phyloP scores from a whole-genome alignment of 2,797 vertebrate genomes.

The Pteronotus mesoamericanus region DNA sequence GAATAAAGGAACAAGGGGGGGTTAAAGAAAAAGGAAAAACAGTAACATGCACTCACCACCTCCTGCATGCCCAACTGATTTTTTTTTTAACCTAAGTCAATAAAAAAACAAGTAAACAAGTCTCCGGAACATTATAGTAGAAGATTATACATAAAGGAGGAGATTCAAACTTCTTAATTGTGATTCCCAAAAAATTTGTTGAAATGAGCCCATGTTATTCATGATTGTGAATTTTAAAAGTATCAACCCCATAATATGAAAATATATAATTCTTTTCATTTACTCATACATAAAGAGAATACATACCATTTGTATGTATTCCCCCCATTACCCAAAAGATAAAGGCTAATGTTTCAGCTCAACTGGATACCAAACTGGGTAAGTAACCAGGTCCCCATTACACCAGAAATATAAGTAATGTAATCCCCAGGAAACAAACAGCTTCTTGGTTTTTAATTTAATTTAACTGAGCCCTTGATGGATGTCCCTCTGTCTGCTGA shows the following conservation, averaged over 20 bases:
- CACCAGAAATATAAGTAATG: neutral
- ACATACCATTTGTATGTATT: neutral
- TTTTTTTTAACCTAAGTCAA: neutral
- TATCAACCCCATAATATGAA: neutral
- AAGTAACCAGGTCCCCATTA: neutral
- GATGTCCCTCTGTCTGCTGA: neutral
- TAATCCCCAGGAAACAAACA: neutral
- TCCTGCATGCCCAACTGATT: neutral
- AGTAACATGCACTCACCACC: neutral
- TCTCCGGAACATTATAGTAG: neutral
- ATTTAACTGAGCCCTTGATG: neutral
- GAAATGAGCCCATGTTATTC: neutral
- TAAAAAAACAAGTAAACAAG: neutral
- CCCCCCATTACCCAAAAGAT: neutral
- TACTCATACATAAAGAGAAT: neutral
- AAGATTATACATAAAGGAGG: neutral
- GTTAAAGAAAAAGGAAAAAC: neutral
- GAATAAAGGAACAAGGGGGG: neutral
- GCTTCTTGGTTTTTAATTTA: neutral
- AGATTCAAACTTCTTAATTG: neutral
- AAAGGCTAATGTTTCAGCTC: neutral
- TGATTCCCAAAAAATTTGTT: neutral
- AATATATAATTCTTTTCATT: neutral
- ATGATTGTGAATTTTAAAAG: neutral
- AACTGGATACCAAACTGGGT: neutral